phyloP scores from a whole-genome alignment of 1,140 invertebrate species.

The Elymnias hypermnestra region DNA sequence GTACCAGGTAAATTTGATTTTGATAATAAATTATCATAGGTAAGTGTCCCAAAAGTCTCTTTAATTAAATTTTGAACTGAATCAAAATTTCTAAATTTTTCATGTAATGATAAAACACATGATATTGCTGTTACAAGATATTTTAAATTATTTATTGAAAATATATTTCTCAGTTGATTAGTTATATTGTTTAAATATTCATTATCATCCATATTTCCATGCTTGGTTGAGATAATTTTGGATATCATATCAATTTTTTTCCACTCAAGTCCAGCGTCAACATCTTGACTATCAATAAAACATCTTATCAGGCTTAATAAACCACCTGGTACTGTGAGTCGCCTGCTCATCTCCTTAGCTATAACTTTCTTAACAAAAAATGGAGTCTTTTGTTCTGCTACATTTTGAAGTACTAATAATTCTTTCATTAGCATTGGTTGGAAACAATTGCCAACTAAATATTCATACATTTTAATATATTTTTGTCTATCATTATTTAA shows the following conservation, averaged over 20 bases:
- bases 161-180: slow-evolving; percentile 70
- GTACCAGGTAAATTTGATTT: slow-evolving; percentile 46
- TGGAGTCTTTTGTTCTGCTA: slow-evolving; percentile 76
- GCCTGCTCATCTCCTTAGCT: slow-evolving; percentile 77
- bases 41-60: slow-evolving; percentile 62
- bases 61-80: slow-evolving; percentile 60
- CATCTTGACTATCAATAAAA: slow-evolving; percentile 78
- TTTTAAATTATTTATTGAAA: slow-evolving; percentile 61
- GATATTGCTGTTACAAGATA: slow-evolving; percentile 69
- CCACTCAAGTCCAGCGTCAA: slow-evolving; percentile 78
- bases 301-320: slow-evolving; percentile 78
- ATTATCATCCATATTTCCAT: slow-evolving; percentile 67
- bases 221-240: slow-evolving; percentile 78
- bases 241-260: slow-evolving; percentile 81
- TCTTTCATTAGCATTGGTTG: slow-evolving; percentile 81
- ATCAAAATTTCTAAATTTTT: slow-evolving; percentile 64
- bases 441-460: slow-evolving; percentile 77
- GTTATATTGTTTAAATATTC: slow-evolving; percentile 76
- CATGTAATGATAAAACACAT: slow-evolving; percentile 75
- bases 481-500: slow-evolving; percentile 73
- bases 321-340: slow-evolving; percentile 78
- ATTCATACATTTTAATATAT: slow-evolving; percentile 74
- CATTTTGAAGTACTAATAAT: slow-evolving; percentile 81
- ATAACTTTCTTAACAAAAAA: slow-evolving; percentile 80
- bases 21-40: slow-evolving; percentile 33